Percentiles rank a stretch among this genome's conserved stretches.
phyloP scores from a whole-genome alignment of 1,140 invertebrate species.

The Drosophila pectinifera region DNA sequence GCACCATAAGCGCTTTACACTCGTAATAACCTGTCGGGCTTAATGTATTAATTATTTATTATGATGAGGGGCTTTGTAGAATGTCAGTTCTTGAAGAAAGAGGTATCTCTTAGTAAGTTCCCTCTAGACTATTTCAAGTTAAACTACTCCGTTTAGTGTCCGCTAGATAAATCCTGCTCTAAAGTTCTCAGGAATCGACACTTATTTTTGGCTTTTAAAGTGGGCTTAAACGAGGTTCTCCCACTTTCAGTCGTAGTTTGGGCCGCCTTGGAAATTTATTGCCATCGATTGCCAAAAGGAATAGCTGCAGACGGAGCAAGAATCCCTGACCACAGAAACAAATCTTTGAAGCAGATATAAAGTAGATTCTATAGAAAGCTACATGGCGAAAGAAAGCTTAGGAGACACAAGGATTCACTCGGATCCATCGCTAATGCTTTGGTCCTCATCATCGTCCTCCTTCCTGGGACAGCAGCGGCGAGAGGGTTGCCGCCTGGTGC shows the following conservation, averaged over 20 bases:
- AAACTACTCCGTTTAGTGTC: too few relatives aligned
- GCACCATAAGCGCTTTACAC: conserved; percentile 15
- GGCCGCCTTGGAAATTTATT: conserved; percentile 2
- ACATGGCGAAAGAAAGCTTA: conserved; percentile 9
- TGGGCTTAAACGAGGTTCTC: background rate
- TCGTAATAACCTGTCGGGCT: conserved; percentile 11
- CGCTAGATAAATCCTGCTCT: background rate
- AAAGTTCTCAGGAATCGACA: background rate
- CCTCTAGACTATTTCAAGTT: too few relatives aligned
- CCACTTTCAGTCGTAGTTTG: too few relatives aligned
- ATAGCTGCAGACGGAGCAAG: background rate
- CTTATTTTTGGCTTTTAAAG: background rate
- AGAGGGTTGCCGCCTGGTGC: too few relatives aligned
- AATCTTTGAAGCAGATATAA: conserved; percentile 23
- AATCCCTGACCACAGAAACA: background rate
- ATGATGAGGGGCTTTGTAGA: background rate
- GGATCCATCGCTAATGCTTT: conserved; percentile 2
- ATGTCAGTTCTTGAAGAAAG: background rate
- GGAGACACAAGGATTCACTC: background rate
- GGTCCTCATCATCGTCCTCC: background rate
- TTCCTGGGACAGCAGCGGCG: background rate
- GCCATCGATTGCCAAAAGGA: conserved; percentile 28
- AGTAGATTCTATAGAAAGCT: conserved; percentile 23
- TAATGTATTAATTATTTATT: conserved; percentile 12
- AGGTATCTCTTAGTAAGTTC: background rate